These are phyloP conservation scores for Cyphomyrus discorhynchus DNA, from an alignment of 2,113 vertebrate species.

Conservation along the genomic window DNA sequence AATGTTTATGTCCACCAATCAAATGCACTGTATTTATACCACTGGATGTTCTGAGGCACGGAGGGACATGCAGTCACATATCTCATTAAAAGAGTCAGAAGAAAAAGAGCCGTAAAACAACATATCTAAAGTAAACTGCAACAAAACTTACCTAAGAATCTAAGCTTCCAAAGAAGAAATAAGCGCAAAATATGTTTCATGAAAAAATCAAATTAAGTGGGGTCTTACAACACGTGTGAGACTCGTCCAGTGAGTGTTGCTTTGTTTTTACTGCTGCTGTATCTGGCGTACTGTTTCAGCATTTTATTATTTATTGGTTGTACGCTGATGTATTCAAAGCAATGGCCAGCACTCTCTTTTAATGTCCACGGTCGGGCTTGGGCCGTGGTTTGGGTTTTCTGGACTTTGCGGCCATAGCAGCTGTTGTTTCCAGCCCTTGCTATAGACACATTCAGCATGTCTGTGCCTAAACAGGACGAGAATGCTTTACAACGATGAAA, in stretches of 20 bases:
- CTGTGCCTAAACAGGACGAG: not conserved
- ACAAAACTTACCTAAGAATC: not conserved
- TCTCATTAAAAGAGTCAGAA: not conserved
- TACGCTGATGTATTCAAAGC: not conserved
- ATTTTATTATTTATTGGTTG: not conserved
- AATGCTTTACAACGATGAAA: not conserved
- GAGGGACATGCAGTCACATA: constrained; percentile 1
- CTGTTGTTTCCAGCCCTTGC: not conserved
- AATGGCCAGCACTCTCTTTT: not conserved
- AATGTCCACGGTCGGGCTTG: not conserved
- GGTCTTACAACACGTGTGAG: not conserved
- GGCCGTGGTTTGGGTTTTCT: not conserved
- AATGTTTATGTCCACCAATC: constrained; percentile 67
- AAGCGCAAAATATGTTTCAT: not conserved
- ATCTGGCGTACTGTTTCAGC: not conserved
- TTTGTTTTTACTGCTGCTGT: not conserved
- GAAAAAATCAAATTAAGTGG: not conserved
- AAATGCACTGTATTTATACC: constrained; percentile 63
- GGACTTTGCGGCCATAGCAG: not conserved
- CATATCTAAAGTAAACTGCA: not conserved
- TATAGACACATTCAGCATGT: not conserved
- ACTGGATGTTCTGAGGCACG: constrained; percentile 52
- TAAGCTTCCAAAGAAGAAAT: not conserved
- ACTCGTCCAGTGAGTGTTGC: not conserved
- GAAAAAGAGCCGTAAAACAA: not conserved